A percentile compares a stretch with the other conserved stretches of the same genome.
phyloP scores from a whole-genome alignment of 2,797 vertebrate genomes.

The Galago senegalensis region DNA sequence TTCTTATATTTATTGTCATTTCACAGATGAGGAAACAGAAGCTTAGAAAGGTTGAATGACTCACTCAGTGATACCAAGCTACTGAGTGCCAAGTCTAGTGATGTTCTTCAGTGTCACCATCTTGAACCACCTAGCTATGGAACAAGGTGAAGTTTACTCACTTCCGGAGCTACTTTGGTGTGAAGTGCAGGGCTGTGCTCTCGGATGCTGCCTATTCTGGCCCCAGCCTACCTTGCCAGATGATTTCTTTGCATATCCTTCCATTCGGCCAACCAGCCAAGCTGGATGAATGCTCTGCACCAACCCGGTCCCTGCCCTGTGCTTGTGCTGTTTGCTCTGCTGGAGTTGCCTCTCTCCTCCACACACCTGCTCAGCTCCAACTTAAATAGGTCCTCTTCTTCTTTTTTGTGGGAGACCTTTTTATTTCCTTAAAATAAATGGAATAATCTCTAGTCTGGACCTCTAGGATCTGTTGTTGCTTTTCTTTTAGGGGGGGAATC shows the following conservation, averaged over 20 bases:
- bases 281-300: background rate
- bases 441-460: background rate
- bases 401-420: background rate
- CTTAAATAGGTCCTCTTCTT: background rate
- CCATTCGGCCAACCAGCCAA: background rate
- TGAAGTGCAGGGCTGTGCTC: background rate
- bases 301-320: background rate
- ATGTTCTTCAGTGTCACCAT: background rate
- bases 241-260: background rate
- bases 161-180: background rate
- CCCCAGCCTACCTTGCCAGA: background rate
- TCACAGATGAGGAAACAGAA: slow-evolving; percentile 4
- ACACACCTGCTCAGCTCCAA: background rate
- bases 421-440: background rate
- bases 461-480: background rate
- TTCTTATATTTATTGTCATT: background rate
- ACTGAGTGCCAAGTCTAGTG: background rate
- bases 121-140: background rate
- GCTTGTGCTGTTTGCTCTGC: background rate
- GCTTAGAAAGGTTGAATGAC: background rate
- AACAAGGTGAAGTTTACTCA: background rate
- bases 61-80: background rate
- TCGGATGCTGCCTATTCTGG: background rate
- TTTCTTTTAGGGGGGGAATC: background rate
- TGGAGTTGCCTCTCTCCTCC: background rate